Base-by-base conservation (phyloP, 2,113 vertebrate genomes). In the Theristicus caerulescens region DNA sequence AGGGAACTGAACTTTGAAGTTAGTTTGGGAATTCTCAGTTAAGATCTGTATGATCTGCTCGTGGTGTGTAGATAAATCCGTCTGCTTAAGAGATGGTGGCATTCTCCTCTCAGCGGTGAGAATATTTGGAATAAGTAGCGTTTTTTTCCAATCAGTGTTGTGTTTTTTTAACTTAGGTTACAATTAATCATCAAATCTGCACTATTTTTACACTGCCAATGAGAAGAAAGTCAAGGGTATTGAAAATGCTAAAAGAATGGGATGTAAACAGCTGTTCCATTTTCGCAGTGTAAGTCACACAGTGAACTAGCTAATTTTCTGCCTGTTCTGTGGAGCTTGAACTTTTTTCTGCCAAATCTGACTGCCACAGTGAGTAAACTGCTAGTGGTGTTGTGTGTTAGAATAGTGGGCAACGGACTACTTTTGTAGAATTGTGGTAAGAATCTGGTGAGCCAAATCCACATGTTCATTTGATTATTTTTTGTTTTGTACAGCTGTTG, bases 291-390 rank as follows among this genome's bases (percentile, higher is more conserved):
- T 94, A 36, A 59, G 82, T 78, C 96, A 22, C 82, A 27, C 49
- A 44, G 62, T 18, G 67, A 96, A 76, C 13, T 70, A 52, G 93
- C 86, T 96, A 16, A 20, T 80, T 91, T 91, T 74, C 31, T 86
- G 25, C 94, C 70, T 94, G 61, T 84, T 95, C 88, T 89, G 11
- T 65, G 84, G 80, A 90, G 49, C 80, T 79, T 62, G 61, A 88
- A 46, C 47, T 80, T 86, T 74, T 86, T 95, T 76, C 90, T 95
- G 93, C 96, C 97, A 96, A 74, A 96, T 92, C 90, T 84, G 90
- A 90, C 93, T 86, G 94, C 93, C 84, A 32, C 78, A 93, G 89
- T 20, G 86, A 72, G 72, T 58, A 71, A 91, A 59, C 64, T 94
- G 21, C 90, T 95, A 34, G 82, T 88, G 82, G 29, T 55, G 85